Conservation (phyloP, 2,797 vertebrate species). For the Lates japonicus region DNA sequence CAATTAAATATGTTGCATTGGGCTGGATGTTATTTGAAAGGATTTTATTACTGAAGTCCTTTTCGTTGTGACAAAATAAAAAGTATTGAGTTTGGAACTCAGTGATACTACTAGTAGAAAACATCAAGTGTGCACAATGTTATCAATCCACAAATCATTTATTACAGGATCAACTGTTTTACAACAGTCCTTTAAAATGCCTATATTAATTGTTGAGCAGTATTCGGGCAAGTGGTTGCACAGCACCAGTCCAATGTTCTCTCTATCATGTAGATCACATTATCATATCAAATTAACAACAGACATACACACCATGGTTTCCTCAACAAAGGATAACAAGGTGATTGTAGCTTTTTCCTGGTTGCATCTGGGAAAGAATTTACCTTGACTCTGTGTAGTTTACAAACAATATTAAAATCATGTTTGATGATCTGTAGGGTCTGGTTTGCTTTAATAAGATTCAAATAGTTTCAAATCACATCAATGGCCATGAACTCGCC, state of each 20-base stretch:
- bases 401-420: neutral
- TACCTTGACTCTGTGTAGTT: neutral
- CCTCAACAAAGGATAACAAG: neutral
- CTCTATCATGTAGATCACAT: slow-evolving; percentile 37
- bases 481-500: neutral
- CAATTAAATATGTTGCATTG: neutral
- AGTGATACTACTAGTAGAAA: neutral
- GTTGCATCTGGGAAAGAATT: neutral
- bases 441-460: neutral
- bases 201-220: neutral
- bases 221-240: slow-evolving; percentile 4
- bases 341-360: neutral
- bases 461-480: neutral
- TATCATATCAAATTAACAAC: slow-evolving; percentile 22
- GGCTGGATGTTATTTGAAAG: neutral
- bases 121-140: neutral
- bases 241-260: neutral
- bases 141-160: neutral
- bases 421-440: neutral
- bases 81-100: neutral
- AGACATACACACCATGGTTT: neutral
- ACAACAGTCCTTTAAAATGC: neutral
- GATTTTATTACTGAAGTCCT: neutral
- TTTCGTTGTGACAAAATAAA: neutral
- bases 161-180: neutral